Evolutionary conservation across 2,113 vertebrate genomes (phyloP).

Genomic region (Narcine bancroftii): DNA sequence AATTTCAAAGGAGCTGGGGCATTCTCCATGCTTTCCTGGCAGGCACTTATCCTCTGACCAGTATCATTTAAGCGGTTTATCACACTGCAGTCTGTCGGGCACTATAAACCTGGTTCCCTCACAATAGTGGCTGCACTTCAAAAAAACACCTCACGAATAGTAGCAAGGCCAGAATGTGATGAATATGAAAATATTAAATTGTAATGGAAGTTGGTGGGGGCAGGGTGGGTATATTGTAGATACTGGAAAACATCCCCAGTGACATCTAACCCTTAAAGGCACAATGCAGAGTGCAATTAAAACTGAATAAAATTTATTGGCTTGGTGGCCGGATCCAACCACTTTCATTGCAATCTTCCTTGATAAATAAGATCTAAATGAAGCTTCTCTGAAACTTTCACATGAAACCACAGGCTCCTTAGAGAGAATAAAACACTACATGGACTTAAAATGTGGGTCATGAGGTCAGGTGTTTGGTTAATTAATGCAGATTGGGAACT

Average conservation of each 20-base stretch:
- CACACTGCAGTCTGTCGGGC: not conserved
- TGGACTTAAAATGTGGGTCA: not conserved
- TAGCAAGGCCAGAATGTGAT: no score
- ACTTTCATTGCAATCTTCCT: not conserved
- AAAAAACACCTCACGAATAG: not conserved
- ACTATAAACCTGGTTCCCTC: not conserved
- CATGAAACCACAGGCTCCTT: not conserved
- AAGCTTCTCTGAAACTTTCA: not conserved
- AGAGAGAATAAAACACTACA: not conserved
- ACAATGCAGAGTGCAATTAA: not conserved
- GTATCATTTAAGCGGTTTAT: not conserved
- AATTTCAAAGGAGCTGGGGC: not conserved
- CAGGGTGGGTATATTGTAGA: no score
- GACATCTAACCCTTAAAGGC: constrained; percentile 1
- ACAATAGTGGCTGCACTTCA: not conserved
- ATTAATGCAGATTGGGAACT: no score
- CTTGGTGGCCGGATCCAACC: not conserved
- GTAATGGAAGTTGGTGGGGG: not conserved
- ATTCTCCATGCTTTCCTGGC: not conserved
- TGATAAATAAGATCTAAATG: not conserved
- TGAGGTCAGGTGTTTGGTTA: no score
- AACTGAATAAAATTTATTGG: not conserved
- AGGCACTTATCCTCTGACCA: not conserved
- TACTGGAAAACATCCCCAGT: not conserved
- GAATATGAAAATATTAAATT: no score